Conservation (phyloP, 2,888 invertebrate species). For the Meghimatium bilineatum region DNA sequence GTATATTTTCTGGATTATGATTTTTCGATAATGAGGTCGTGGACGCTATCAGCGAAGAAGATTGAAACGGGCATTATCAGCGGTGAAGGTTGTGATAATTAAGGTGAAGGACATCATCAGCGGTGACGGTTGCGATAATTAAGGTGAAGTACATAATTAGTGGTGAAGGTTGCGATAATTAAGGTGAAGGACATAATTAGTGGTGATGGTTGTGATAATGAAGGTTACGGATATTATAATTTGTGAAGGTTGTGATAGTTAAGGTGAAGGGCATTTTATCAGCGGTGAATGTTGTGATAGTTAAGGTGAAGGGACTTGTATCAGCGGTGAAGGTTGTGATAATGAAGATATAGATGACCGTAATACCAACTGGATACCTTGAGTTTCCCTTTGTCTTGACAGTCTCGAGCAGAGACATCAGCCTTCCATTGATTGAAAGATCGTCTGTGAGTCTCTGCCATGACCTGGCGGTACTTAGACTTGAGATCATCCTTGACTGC, state of each 20-base stretch:
- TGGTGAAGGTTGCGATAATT: neutral
- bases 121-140: neutral
- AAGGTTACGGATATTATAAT: neutral
- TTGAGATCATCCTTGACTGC: neutral
- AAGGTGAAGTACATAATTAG: neutral
- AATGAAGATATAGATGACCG: neutral
- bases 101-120: too few species aligned
- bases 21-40: too few species aligned
- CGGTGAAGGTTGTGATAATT: too few species aligned
- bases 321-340: neutral
- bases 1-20: too few species aligned
- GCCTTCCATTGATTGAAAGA: slow-evolving; percentile 15
- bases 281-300: neutral
- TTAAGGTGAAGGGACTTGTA: neutral
- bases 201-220: neutral
- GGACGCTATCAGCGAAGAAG: too few species aligned
- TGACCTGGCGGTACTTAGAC: slow-evolving; percentile 25
- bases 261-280: too few species aligned
- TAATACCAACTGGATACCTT: neutral
- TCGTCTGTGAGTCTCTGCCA: neutral
- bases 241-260: neutral
- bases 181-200: neutral
- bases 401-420: neutral
- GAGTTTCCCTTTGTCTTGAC: neutral
- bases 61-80: too few species aligned